Conservation (phyloP, 2,113 vertebrate species). For the Macrotus californicus region DNA sequence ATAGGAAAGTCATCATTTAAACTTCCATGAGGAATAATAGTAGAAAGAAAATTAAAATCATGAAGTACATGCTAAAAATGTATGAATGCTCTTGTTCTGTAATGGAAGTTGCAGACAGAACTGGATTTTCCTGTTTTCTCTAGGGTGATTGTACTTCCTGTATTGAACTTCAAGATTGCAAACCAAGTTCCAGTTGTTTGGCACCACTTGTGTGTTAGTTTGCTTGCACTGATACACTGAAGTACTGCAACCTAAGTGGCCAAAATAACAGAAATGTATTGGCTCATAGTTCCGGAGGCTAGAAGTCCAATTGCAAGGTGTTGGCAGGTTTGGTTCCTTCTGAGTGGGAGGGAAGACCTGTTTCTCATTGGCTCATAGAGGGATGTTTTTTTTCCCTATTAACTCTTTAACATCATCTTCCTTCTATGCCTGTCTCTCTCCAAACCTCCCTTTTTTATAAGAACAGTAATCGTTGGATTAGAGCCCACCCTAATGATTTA, state of each 20-base stretch:
- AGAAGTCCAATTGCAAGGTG: background rate
- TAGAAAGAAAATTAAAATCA: background rate
- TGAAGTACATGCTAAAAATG: background rate
- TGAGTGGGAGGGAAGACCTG: background rate
- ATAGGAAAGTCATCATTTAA: background rate
- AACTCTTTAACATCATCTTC: background rate
- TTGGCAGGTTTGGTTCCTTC: background rate
- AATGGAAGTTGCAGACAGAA: background rate
- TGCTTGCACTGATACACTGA: background rate
- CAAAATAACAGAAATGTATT: background rate
- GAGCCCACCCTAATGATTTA: background rate
- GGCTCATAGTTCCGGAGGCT: background rate
- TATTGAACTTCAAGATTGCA: background rate
- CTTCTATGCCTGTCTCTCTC: background rate
- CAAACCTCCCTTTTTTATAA: background rate
- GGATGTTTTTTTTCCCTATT: background rate
- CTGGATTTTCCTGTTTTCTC: constrained; percentile 13
- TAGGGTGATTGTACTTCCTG: background rate
- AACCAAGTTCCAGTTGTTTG: background rate
- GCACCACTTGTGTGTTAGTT: background rate
- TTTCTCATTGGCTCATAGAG: background rate
- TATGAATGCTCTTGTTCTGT: background rate
- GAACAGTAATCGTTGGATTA: background rate
- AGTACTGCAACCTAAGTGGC: background rate
- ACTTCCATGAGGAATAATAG: background rate